These are phyloP conservation scores for Agrochola macilenta DNA, from an alignment of 2,888 invertebrate genomes.

Conservation along the genomic window DNA sequence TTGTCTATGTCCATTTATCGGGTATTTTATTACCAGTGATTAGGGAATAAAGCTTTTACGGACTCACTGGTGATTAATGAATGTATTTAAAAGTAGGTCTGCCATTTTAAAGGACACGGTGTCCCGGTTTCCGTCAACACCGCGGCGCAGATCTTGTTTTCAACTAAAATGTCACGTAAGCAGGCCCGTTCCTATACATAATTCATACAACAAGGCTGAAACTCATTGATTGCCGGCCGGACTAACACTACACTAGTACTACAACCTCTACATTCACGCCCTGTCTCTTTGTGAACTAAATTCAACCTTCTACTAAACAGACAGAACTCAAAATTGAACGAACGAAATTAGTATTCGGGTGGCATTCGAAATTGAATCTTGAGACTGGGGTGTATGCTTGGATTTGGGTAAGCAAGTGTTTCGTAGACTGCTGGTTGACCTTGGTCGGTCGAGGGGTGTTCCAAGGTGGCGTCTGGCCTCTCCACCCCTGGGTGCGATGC, in stretches of 20 bases:
- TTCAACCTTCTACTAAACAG: conserved; percentile 62
- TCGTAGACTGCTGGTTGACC: conserved; percentile 81
- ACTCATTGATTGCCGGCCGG: conserved; percentile 84
- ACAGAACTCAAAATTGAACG: conserved; percentile 64
- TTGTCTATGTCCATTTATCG: neutral
- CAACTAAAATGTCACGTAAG: conserved; percentile 76
- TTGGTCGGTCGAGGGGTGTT: conserved; percentile 81
- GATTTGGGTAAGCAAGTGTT: conserved; percentile 63
- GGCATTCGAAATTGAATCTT: conserved; percentile 65
- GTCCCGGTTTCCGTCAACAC: conserved; percentile 56
- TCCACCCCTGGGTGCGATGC: conserved; percentile 75
- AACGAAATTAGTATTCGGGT: conserved; percentile 39
- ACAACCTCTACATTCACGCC: conserved; percentile 64
- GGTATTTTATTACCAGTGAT: neutral
- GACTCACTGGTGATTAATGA: conserved; percentile 21
- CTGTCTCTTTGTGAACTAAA: conserved; percentile 61
- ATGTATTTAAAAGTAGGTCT: conserved; percentile 34
- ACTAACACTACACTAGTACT: conserved; percentile 74
- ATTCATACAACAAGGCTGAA: conserved; percentile 81
- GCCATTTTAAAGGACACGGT: conserved; percentile 29
- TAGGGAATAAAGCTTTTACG: neutral
- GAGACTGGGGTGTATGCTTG: conserved; percentile 57
- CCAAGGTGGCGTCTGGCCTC: conserved; percentile 79
- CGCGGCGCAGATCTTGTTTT: conserved; percentile 68
- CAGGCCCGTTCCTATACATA: conserved; percentile 76